phyloP scores from a whole-genome alignment of 2,113 vertebrate genomes.

The Tachycineta bicolor region DNA sequence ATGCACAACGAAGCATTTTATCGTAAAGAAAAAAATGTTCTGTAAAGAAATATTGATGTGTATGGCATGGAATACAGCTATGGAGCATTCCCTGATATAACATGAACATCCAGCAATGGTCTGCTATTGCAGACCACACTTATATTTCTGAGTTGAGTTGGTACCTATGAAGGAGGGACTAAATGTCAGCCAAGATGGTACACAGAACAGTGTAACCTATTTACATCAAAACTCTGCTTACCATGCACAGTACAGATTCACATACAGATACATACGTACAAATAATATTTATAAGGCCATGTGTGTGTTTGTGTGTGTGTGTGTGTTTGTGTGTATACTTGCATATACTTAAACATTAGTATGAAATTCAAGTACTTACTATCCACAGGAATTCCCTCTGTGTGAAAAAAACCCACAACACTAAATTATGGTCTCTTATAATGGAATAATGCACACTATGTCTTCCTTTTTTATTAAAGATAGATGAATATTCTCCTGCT shows the following conservation, averaged over 20 bases:
- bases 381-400: background rate
- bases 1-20: background rate
- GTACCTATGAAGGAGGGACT: background rate
- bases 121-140: background rate
- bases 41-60: background rate
- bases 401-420: background rate
- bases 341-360: background rate
- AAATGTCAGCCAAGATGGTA: background rate
- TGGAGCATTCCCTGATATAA: background rate
- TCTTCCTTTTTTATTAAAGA: background rate
- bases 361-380: background rate
- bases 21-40: background rate
- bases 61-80: background rate
- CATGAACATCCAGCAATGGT: background rate
- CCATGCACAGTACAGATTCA: background rate
- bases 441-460: background rate
- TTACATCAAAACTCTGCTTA: background rate
- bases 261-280: background rate
- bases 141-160: background rate
- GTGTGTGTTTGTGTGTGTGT: accelerated
- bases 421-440: background rate
- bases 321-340: background rate
- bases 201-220: background rate
- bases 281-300: background rate
- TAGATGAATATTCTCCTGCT: background rate